These are phyloP conservation scores for Sterrhoptilus dennistouni DNA, from an alignment of 2,113 vertebrate species.

Conservation along the genomic window DNA sequence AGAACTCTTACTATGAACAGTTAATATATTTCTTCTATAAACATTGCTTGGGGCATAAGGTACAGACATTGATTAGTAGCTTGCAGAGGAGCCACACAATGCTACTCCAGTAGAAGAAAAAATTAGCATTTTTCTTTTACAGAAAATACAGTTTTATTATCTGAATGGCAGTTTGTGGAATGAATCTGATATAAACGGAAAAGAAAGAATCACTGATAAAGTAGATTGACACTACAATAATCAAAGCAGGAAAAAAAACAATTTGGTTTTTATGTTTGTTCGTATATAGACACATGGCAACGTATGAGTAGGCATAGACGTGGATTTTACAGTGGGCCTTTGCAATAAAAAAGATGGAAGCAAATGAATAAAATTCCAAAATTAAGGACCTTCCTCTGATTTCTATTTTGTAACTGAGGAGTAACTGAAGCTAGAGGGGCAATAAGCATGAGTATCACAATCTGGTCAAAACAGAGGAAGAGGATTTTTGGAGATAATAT, in stretches of 20 bases:
- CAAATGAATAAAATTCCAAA: background rate
- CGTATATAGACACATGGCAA: background rate
- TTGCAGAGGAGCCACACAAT: slow-evolving; percentile 50
- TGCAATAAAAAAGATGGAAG: background rate
- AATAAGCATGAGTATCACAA: background rate
- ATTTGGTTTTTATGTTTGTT: background rate
- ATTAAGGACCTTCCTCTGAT: background rate
- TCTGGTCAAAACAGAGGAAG: background rate
- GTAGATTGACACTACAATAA: background rate
- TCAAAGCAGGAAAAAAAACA: background rate
- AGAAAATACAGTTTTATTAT: slow-evolving; percentile 20
- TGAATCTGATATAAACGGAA: background rate
- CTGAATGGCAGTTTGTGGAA: slow-evolving; percentile 9
- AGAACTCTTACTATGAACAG: background rate
- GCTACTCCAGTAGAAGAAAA: slow-evolving; percentile 1
- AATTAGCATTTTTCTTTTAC: slow-evolving; percentile 24
- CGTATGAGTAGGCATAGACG: background rate
- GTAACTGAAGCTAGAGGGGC: background rate
- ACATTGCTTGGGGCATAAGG: slow-evolving; percentile 27
- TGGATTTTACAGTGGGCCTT: background rate
- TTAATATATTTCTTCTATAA: slow-evolving; percentile 28
- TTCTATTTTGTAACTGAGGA: background rate
- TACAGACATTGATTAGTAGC: slow-evolving; percentile 56
- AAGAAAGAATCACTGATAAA: background rate
- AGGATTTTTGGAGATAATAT: background rate